Base-by-base conservation (phyloP, 2,113 vertebrate species). In the Heterocephalus glaber region DNA sequence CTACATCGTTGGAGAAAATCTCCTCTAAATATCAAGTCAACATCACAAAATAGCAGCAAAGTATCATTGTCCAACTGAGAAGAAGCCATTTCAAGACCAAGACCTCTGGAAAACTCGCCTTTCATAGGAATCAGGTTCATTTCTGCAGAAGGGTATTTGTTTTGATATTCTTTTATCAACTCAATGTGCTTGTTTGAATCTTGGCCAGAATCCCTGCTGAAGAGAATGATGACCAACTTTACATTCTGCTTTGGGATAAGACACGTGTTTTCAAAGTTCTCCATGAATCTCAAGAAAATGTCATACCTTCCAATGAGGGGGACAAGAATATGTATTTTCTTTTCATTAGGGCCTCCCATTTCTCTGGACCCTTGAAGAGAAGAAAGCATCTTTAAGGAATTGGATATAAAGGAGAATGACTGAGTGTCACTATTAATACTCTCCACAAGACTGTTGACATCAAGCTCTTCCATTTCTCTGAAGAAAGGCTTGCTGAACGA, bases 11-110 rank as follows among this genome's bases (percentile, higher is more conserved):
- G 99, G 95, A 99, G 99, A 98, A 99, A 99, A 63, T 99, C 99
- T 26, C 98, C 98, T 77, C 99, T 99, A 97, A 99, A 99, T 91
- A 99, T 99, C 93, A 99, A 98, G 97, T 99, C 99, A 97, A 99
- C 99, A 7, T 99, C 99, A 89, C 99, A 99, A 98, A 99, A 99
- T 98, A 99, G 99, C 84, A 99, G 99, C 97, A 99, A 98, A 38
- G 99, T 99, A 56, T 99, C 98, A 0, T 99, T 99, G 95, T 99
- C 98, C 98, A 99, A 99, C 96, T 99, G 99, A 72, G 99, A 98
- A 81, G 99, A 99, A 86, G 99, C 99, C 2, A 99, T 98, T 95
- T 99, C 99, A 95, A 99, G 98, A 97, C 99, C 99, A 97, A 99
- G 98, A 3, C 99, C 99, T 96, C 99, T 99, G 1, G 99, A 99